Conservation (phyloP, 2,888 invertebrate species). For the Phengaris alcon region DNA sequence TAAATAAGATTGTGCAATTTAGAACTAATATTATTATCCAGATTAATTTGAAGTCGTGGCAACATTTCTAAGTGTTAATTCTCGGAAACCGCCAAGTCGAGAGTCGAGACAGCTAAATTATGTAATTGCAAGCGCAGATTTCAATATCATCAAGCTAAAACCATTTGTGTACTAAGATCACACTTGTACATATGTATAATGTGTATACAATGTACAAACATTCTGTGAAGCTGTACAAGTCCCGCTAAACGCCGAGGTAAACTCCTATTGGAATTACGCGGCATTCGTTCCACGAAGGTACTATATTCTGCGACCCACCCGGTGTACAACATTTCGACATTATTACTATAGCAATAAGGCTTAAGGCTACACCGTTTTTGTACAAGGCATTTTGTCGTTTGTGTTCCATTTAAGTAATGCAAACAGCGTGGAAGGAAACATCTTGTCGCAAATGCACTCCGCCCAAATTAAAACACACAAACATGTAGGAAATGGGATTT, state of each 20-base stretch:
- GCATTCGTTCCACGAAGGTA: not conserved
- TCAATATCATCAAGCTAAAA: not conserved
- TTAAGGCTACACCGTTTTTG: not conserved
- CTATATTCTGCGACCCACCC: not conserved
- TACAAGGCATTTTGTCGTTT: not conserved
- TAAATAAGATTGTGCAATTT: no score
- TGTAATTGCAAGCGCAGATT: not conserved
- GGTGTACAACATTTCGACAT: not conserved
- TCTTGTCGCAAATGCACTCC: slow-evolving; percentile 7
- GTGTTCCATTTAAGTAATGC: slow-evolving; percentile 8
- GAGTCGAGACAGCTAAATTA: not conserved
- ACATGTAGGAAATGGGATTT: not conserved
- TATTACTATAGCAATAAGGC: not conserved
- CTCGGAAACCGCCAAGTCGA: not conserved
- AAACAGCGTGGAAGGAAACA: slow-evolving; percentile 10
- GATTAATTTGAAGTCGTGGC: not conserved
- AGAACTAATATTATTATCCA: not conserved
- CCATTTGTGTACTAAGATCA: not conserved
- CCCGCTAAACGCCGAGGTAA: not conserved
- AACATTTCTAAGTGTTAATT: not conserved
- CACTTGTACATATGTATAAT: not conserved
- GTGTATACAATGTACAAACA: not conserved
- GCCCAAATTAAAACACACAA: slow-evolving; percentile 11
- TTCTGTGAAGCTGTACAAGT: not conserved
- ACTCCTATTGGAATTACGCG: not conserved